Evolutionary conservation across 1,140 invertebrate species (phyloP), one percentile per base, ranked within the genome.

Genomic region (Helicoverpa zea): DNA sequence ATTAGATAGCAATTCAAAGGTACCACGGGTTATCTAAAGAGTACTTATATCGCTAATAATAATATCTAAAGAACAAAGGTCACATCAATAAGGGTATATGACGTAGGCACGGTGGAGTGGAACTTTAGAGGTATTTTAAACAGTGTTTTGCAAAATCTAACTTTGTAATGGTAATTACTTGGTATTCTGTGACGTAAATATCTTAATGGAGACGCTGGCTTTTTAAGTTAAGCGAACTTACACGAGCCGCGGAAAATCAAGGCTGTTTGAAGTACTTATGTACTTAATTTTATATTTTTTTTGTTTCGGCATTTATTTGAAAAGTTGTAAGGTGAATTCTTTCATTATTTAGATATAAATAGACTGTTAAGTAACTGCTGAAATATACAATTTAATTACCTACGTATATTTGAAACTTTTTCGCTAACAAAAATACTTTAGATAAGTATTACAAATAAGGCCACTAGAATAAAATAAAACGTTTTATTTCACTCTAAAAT

Each of bases 41-140:
- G 16, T 51, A 12, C 51, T 43, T 52, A 58, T 58, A 12, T 30
- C 10, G 47, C 66, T 73, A 73, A 43, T 56, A 56, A 73, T 52
- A 73, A 56, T 43, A 43, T 16, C 18, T 4, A 54, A 72, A 72
- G 49, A 51, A 51, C 68, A 72, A 72, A 52, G 68, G 23, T 72
- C 52, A 30, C 23, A 70, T 70, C 47, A 72, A 72, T 72, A 72
- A 72, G 49, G 49, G 47, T 29, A 29, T 70, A 52, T 70, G 66
- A 70, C 66, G 66, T 70, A 30, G 47, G 4, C 14, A 12, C 23
- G 54, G 13, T 52, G n/a, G 43, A 68, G 13, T 52, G n/a, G 43
- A 68, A 49, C 16, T 68, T 68, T 43, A 16, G 16, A 68, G 10
- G 64, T 68, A 68, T 68, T 68, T 49, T 49, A 49, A 23, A 49